Percentiles rank a stretch among this genome's conserved stretches.
Conservation (phyloP, 2,113 vertebrate genomes). For the Ailurus styani region DNA sequence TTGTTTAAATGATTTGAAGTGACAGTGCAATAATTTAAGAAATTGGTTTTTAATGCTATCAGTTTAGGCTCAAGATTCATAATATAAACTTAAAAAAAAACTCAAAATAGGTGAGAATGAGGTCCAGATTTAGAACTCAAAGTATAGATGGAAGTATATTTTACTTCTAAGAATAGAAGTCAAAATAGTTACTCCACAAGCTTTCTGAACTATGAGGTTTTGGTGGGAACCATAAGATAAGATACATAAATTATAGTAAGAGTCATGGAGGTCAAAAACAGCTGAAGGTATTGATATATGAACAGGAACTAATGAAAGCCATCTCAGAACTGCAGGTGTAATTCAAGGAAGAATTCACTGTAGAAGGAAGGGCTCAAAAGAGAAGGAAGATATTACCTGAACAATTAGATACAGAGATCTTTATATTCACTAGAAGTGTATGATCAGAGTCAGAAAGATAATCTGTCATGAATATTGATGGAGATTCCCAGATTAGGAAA, state of each 20-base stretch:
- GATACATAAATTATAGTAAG: background rate
- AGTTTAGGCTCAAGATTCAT: background rate
- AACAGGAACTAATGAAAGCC: background rate
- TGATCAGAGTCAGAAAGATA: background rate
- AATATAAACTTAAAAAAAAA: background rate
- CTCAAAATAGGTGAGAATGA: background rate
- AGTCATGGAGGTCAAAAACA: background rate
- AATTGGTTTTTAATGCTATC: background rate
- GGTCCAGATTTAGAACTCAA: background rate
- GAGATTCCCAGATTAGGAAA: background rate
- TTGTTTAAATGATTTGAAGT: background rate
- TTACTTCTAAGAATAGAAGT: background rate
- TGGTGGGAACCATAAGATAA: accelerated
- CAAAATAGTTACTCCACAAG: background rate
- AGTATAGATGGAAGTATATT: background rate
- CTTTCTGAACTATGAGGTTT: background rate
- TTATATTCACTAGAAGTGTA: background rate
- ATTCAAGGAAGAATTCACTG: background rate
- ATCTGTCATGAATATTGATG: background rate
- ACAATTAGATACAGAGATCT: background rate
- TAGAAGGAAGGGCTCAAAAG: background rate
- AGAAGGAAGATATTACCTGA: background rate
- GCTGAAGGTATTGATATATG: background rate
- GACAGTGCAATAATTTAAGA: background rate
- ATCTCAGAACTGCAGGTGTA: background rate